Percentiles rank a stretch among this genome's conserved stretches.
These are phyloP conservation scores for Anarhynchus alexandrinus DNA, from an alignment of 2,113 vertebrate species.

Conservation along the genomic window DNA sequence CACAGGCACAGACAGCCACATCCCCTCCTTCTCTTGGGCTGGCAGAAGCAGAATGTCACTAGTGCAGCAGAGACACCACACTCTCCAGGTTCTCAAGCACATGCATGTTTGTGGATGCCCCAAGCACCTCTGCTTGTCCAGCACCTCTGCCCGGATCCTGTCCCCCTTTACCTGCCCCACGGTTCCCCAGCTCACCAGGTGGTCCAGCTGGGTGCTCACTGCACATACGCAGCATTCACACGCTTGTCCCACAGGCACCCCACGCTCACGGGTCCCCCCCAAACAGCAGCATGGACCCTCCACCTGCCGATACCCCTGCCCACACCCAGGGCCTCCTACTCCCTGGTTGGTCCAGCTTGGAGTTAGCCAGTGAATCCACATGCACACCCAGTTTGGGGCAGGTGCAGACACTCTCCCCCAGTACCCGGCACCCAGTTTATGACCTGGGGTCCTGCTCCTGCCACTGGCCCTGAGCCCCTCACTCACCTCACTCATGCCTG, in stretches of 20 bases:
- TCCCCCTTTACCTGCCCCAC: accelerated
- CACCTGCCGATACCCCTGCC: not conserved
- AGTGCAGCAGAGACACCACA: not conserved
- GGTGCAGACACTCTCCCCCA: not conserved
- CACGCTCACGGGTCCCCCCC: accelerated
- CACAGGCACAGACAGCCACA: accelerated
- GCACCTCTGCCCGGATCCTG: accelerated
- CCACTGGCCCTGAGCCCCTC: accelerated
- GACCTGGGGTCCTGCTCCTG: not conserved
- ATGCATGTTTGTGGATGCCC: accelerated
- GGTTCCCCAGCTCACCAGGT: accelerated
- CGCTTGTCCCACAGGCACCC: accelerated
- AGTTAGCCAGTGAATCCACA: not conserved
- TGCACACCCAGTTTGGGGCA: accelerated
- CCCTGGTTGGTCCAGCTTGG: not conserved
- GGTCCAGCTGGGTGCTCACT: not conserved
- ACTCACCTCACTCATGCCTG: accelerated
- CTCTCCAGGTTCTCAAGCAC: not conserved
- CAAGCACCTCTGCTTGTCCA: accelerated
- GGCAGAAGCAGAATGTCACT: not conserved
- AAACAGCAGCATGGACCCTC: not conserved
- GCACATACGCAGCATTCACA: not conserved
- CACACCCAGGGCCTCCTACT: too few relatives aligned
- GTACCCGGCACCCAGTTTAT: accelerated
- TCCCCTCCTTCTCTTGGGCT: not conserved